phyloP scores from a whole-genome alignment of 2,113 vertebrate genomes.

The Centrocercus urophasianus region DNA sequence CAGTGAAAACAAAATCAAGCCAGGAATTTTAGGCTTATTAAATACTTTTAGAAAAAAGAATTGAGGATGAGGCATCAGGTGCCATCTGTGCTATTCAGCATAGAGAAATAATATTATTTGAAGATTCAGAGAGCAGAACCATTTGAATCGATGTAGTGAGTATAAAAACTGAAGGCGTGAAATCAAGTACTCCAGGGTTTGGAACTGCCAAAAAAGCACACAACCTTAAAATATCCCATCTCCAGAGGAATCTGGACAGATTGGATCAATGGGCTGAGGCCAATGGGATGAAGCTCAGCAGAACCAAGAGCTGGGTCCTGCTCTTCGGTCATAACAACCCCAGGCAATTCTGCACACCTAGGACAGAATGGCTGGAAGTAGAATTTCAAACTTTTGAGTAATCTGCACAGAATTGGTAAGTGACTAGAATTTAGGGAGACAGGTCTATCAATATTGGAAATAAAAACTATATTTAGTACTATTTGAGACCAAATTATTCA shows the following conservation, averaged over 20 bases:
- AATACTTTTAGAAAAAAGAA: not conserved
- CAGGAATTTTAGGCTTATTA: not conserved
- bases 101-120: not conserved
- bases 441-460: not conserved
- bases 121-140: not conserved
- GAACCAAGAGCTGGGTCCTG: too few relatives aligned
- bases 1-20: not conserved
- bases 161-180: not conserved
- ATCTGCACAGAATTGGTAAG: not conserved
- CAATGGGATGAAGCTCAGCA: too few relatives aligned
- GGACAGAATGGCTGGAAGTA: not conserved
- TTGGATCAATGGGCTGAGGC: too few relatives aligned
- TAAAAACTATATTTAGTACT: not conserved
- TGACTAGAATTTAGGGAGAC: not conserved
- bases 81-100: not conserved
- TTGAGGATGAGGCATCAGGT: not conserved
- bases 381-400: not conserved
- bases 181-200: not conserved
- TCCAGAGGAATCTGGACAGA: too few relatives aligned
- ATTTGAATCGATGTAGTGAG: not conserved
- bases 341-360: too few relatives aligned
- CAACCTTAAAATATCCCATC: not conserved
- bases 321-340: too few relatives aligned
- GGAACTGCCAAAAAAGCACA: not conserved
- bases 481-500: not conserved